Conservation (phyloP, 2,888 invertebrate genomes). For the Orthosia gothica region DNA sequence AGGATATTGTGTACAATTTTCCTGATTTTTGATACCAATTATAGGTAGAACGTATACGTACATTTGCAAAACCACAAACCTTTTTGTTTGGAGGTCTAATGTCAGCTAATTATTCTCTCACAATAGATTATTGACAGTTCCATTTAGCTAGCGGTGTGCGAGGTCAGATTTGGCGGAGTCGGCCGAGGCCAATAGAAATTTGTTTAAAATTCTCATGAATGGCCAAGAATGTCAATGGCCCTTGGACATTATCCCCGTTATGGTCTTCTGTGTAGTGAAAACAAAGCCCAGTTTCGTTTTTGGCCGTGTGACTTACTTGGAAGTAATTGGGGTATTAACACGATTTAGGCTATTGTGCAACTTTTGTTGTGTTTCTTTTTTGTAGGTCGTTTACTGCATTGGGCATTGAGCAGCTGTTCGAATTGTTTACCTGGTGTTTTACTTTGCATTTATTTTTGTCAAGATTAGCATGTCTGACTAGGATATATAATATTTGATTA, state of each 20-base stretch:
- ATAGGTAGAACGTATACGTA: neutral
- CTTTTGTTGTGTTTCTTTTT: neutral
- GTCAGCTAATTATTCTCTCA: slow-evolving; percentile 21
- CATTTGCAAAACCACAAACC: slow-evolving; percentile 17
- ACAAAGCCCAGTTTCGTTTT: slow-evolving; percentile 38
- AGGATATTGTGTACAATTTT: neutral
- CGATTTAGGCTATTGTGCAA: slow-evolving; percentile 32
- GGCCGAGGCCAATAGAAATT: slow-evolving; percentile 72
- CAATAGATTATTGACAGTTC: slow-evolving; percentile 67
- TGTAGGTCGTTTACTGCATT: neutral
- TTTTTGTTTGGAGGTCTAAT: slow-evolving; percentile 11
- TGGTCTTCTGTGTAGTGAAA: slow-evolving; percentile 37
- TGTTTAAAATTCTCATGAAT: slow-evolving; percentile 64
- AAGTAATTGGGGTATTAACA: slow-evolving; percentile 37
- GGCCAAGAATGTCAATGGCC: slow-evolving; percentile 62
- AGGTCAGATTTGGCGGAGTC: slow-evolving; percentile 75
- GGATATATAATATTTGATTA: too few relatives aligned
- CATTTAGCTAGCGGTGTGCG: slow-evolving; percentile 62
- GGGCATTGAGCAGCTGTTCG: neutral
- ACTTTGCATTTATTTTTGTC: neutral
- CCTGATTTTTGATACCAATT: neutral
- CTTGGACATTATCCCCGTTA: slow-evolving; percentile 40
- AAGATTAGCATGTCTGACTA: neutral
- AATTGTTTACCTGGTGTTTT: neutral
- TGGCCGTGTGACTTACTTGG: slow-evolving; percentile 38